Percentiles rank a stretch among this genome's conserved stretches.
These are phyloP conservation scores for Macheiramphus alcinus DNA, from an alignment of 2,113 vertebrate species.

Conservation along the genomic window DNA sequence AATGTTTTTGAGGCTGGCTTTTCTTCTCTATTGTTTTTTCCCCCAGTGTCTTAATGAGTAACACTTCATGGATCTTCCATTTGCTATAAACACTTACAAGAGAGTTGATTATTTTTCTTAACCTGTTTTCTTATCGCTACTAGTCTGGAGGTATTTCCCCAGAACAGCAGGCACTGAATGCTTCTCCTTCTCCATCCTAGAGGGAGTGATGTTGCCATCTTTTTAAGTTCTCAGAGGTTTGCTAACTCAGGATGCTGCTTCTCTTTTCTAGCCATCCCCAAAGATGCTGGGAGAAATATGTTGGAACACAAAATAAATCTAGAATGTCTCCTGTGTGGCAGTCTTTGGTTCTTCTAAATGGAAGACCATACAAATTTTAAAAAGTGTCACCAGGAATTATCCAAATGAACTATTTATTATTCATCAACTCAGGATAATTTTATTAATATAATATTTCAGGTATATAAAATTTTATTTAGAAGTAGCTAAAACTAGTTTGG, in stretches of 20 bases:
- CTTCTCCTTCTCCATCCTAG: background rate
- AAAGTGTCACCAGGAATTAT: background rate
- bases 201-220: background rate
- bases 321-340: background rate
- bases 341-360: background rate
- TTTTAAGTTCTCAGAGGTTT: background rate
- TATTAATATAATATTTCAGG: background rate
- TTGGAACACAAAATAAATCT: background rate
- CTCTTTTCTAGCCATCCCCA: background rate
- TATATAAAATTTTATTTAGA: background rate
- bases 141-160: background rate
- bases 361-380: background rate
- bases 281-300: background rate
- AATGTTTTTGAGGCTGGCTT: background rate
- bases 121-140: background rate
- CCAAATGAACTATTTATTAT: background rate
- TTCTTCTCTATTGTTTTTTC: background rate
- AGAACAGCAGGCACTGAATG: background rate
- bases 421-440: background rate
- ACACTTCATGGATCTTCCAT: background rate
- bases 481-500: background rate
- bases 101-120: slow-evolving; percentile 26
- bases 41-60: background rate
- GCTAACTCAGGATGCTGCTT: background rate
- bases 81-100: background rate